Base-by-base conservation (phyloP, 64 coral and sea anemone genomes). In the Dendrophyllia cribrosa region DNA sequence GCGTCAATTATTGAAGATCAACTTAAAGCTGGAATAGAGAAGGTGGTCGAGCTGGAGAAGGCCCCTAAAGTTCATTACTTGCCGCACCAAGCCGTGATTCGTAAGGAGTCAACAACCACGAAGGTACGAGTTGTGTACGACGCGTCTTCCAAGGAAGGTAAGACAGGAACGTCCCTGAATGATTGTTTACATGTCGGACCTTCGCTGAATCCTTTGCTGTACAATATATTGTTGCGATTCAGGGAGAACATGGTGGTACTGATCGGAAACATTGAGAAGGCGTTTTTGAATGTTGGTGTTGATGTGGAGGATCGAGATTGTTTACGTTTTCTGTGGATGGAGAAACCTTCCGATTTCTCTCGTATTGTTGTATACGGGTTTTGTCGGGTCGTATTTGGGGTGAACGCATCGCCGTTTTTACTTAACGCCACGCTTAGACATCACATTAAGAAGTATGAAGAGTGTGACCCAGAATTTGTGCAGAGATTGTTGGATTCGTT, bases 201-300 rank as follows among this genome's bases (percentile, higher is more conserved):
- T 0, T 6, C 77, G 4, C 16, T 48, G 6, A 21, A n/a, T 22
- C 77, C 77, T 58, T 19, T 81, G 45, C 14, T 81, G 77, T 81
- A 51, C 51, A 48, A 81, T 20, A 81, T 81, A 15, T 81, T 81
- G 60, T 51, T 81, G 55, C 55, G 77, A 20, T 81, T 81, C 20
- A 53, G 77, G n/a, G 77, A 81, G 53, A 81, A 81, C 9, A 24
- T 43, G 3, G 43, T 81, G 12, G 77, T 49, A 5, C 50, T 76
- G 5, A 44, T 59, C 13, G 77, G 47, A 58, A 48, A 81, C 43
- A 81, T 81, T 16, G 77, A 81, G 51, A 81, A 81, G 45, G 77
- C 77, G 2, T 81, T 81, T 58, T 48, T 81, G 5, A 81, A 81
- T 59, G 34, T 81, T n/a, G 77, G 60, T 43, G 77, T 81, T 51